phyloP scores from a whole-genome alignment of 1,140 invertebrate genomes.

The Coptotermes formosanus region DNA sequence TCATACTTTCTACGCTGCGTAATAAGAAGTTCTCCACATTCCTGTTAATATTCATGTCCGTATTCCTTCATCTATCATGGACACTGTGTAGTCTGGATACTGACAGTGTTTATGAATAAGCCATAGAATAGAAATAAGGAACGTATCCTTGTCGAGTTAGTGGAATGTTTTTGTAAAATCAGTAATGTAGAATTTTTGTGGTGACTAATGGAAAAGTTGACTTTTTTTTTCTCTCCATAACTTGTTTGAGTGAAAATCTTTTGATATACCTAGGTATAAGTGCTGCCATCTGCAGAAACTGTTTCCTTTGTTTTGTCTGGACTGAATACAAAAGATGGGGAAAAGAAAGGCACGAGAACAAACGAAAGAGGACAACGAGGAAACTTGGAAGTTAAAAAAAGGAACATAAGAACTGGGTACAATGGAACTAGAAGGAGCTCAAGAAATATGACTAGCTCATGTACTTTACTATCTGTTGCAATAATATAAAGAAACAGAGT shows the following conservation, averaged over 20 bases:
- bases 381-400: not conserved
- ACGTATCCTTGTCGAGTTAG: no score
- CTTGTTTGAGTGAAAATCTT: not conserved
- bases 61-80: no score
- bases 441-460: not conserved
- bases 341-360: not conserved
- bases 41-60: no score
- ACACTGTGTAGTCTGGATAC: no score
- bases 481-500: not conserved
- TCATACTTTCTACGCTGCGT: no score
- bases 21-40: no score
- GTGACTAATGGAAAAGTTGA: not conserved
- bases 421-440: not conserved
- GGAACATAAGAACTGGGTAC: not conserved
- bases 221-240: not conserved
- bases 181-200: no score
- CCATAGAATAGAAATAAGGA: no score
- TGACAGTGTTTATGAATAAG: no score
- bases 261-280: not conserved
- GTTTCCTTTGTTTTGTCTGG: not conserved
- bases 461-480: not conserved
- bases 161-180: no score
- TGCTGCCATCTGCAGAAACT: slow-evolving; percentile 14
- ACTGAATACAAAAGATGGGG: not conserved
- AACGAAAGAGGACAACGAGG: not conserved